Evolutionary conservation across 2,888 invertebrate genomes (phyloP).

Genomic region (Ephialtes manifestator): DNA sequence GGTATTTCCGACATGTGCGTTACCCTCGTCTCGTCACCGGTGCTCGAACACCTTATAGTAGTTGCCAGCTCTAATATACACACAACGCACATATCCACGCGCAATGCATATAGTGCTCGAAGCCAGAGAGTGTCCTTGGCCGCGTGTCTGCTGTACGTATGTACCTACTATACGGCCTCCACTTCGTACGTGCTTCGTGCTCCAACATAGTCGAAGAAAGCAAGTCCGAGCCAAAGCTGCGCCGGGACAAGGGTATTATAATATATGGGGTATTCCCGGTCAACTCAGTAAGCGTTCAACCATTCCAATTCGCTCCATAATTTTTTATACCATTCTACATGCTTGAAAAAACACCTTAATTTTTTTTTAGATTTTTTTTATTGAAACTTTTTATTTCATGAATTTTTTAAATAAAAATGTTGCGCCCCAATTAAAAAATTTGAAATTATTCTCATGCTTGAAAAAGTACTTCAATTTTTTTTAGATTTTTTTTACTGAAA

Average conservation of each 20-base stretch:
- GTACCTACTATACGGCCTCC: slow-evolving; percentile 1
- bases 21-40: slow-evolving; percentile 25
- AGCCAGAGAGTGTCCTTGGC: slow-evolving; percentile 17
- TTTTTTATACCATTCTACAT: no score
- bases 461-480: no score
- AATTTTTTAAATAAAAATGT: no score
- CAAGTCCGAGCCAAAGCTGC: slow-evolving; percentile 10
- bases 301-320: no score
- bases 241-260: slow-evolving; percentile 5
- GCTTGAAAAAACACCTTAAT: no score
- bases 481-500: no score
- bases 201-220: slow-evolving; percentile 14
- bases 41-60: slow-evolving; percentile 6
- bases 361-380: no score
- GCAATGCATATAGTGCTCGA: not conserved
- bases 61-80: not conserved
- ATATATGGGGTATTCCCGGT: no score
- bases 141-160: slow-evolving; percentile 11
- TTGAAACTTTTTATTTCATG: no score
- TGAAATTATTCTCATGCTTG: no score
- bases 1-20: slow-evolving; percentile 38
- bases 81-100: not conserved
- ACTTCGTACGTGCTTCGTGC: slow-evolving; percentile 31
- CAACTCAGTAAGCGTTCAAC: no score
- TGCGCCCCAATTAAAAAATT: no score